Evolutionary conservation across 2,888 invertebrate species (phyloP).

Genomic region (Pseudoips prasinana): DNA sequence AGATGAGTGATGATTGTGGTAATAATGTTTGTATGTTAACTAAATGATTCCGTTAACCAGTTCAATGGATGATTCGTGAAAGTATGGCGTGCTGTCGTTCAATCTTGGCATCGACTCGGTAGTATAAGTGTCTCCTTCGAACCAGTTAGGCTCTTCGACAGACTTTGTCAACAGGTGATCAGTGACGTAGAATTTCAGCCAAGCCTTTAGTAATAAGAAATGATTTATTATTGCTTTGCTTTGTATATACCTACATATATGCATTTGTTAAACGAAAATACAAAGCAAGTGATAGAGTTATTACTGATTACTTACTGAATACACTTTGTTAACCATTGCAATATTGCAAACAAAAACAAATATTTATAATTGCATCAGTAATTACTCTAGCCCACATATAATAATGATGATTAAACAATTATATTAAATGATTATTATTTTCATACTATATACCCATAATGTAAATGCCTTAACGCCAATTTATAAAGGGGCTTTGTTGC

Average conservation of each 20-base stretch:
- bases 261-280: slow-evolving; percentile 11
- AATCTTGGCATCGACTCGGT: slow-evolving; percentile 66
- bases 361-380: slow-evolving; percentile 11
- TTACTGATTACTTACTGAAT: slow-evolving; percentile 12
- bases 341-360: no score
- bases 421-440: no score
- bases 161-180: slow-evolving; percentile 76
- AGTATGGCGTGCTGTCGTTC: slow-evolving; percentile 57
- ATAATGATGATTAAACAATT: no score
- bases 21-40: slow-evolving; percentile 49
- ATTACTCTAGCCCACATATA: no score
- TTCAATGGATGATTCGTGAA: slow-evolving; percentile 68
- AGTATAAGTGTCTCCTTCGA: slow-evolving; percentile 63
- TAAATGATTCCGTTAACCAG: slow-evolving; percentile 78
- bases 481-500: slow-evolving; percentile 76
- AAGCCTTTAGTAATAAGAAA: slow-evolving; percentile 78
- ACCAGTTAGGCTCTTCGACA: slow-evolving; percentile 75
- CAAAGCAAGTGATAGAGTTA: slow-evolving; percentile 10
- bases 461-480: slow-evolving; percentile 60
- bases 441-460: no score
- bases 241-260: no score
- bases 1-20: slow-evolving; percentile 45
- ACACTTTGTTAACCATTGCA: no score
- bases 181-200: slow-evolving; percentile 82
- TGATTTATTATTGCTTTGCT: slow-evolving; percentile 41